Percentiles rank a stretch among this genome's conserved stretches.
phyloP scores from a whole-genome alignment of 2,888 invertebrate species.

The Lutraria lutraria region DNA sequence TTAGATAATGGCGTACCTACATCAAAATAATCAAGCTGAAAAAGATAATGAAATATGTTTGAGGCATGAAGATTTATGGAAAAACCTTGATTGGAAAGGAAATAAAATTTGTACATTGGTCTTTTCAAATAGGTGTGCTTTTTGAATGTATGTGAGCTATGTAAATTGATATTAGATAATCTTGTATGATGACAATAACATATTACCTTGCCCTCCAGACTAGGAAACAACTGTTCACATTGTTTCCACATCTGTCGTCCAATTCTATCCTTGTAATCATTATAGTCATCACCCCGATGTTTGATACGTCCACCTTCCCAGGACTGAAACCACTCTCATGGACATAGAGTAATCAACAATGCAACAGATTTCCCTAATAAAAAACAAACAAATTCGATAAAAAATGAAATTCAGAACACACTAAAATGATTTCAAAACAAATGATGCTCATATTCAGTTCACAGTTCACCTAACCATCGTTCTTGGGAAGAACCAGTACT shows the following conservation, averaged over 20 bases:
- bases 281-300: constrained; percentile 85
- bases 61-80: too few relatives aligned
- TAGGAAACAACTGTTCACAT: constrained; percentile 80
- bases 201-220: constrained; percentile 81
- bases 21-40: constrained; percentile 82
- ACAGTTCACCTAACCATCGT: too few relatives aligned
- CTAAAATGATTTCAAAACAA: not conserved
- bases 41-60: constrained; percentile 9
- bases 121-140: too few relatives aligned
- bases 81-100: too few relatives aligned
- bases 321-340: constrained; percentile 84
- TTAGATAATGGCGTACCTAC: constrained; percentile 84
- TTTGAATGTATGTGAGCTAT: too few relatives aligned
- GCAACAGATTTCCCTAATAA: constrained; percentile 80
- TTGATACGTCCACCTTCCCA: constrained; percentile 83
- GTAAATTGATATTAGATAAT: not conserved
- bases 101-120: too few relatives aligned
- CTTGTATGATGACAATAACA: not conserved
- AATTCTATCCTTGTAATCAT: constrained; percentile 82
- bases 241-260: constrained; percentile 82
- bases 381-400: not conserved
- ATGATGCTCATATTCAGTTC: not conserved
- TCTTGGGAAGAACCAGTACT: too few relatives aligned
- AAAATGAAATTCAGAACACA: not conserved
- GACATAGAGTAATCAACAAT: constrained; percentile 82